phyloP scores from a whole-genome alignment of 2,113 vertebrate species.

The Verasper variegatus region DNA sequence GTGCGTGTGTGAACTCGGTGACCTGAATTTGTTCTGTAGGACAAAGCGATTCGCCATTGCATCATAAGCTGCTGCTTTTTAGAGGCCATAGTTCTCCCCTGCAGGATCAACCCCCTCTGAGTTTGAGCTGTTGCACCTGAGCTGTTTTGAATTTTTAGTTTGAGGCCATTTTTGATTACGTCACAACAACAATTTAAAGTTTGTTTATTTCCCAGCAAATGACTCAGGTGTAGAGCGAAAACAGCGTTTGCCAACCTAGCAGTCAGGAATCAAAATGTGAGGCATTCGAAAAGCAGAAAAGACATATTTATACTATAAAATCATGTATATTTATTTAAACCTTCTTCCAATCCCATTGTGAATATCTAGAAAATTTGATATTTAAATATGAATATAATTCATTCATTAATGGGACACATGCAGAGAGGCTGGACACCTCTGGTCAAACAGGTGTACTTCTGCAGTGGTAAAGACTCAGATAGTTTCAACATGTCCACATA shows the following conservation, averaged over 20 bases:
- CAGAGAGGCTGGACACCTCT: neutral
- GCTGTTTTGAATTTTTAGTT: slow-evolving; percentile 19
- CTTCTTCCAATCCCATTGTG: neutral
- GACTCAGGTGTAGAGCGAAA: neutral
- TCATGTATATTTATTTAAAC: neutral
- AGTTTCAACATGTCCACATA: too few relatives aligned
- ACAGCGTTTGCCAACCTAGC: neutral
- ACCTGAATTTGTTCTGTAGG: slow-evolving; percentile 55
- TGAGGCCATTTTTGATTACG: slow-evolving; percentile 21
- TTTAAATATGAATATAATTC: too few relatives aligned
- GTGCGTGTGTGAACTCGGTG: slow-evolving; percentile 50
- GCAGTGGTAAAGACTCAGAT: too few relatives aligned
- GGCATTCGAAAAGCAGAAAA: too few relatives aligned
- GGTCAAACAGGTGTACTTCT: too few relatives aligned
- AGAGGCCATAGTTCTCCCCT: neutral
- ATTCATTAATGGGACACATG: too few relatives aligned
- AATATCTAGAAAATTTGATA: too few relatives aligned
- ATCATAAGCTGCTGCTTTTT: slow-evolving; percentile 46
- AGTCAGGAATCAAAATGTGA: too few relatives aligned
- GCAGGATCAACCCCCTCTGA: neutral
- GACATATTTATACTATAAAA: neutral
- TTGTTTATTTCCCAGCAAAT: slow-evolving; percentile 20
- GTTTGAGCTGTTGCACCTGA: slow-evolving; percentile 14
- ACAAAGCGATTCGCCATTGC: slow-evolving; percentile 49
- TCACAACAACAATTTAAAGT: slow-evolving; percentile 17